A percentile compares a stretch with the other conserved stretches of the same genome.
Evolutionary conservation across 2,797 vertebrate genomes (phyloP).

Genomic region (Lepus oiostolus): DNA sequence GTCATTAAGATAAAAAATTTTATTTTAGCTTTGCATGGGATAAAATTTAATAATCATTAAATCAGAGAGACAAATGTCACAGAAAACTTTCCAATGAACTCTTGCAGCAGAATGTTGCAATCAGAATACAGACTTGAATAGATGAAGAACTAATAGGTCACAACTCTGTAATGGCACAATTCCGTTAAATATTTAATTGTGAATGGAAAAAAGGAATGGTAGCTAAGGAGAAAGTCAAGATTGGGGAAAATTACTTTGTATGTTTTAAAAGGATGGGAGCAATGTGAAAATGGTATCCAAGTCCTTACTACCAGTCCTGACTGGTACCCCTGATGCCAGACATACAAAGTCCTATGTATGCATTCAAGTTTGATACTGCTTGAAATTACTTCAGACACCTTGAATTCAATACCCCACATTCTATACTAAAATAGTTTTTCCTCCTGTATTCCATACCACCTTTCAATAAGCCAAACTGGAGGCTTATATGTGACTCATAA

Average conservation of each 20-base stretch:
- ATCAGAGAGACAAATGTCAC: not conserved
- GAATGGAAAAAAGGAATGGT: not conserved
- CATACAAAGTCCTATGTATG: not conserved
- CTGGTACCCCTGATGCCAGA: not conserved
- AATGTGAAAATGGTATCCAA: not conserved
- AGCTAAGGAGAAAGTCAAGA: constrained; percentile 31
- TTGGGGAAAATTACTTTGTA: not conserved
- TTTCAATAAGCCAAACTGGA: not conserved
- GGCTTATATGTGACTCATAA: not conserved
- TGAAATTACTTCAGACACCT: not conserved
- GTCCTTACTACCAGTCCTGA: not conserved
- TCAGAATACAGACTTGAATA: not conserved
- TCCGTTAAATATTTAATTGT: not conserved
- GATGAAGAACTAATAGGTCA: not conserved
- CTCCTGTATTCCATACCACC: not conserved
- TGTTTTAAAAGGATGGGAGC: not conserved
- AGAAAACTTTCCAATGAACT: not conserved
- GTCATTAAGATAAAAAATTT: too few relatives aligned
- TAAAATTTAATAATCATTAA: not conserved
- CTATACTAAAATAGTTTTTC: not conserved
- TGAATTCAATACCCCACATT: not conserved
- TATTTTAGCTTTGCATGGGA: too few relatives aligned
- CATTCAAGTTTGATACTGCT: not conserved
- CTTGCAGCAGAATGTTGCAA: not conserved
- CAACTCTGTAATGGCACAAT: not conserved